phyloP scores from a whole-genome alignment of 2,113 vertebrate species.

The Tichodroma muraria region DNA sequence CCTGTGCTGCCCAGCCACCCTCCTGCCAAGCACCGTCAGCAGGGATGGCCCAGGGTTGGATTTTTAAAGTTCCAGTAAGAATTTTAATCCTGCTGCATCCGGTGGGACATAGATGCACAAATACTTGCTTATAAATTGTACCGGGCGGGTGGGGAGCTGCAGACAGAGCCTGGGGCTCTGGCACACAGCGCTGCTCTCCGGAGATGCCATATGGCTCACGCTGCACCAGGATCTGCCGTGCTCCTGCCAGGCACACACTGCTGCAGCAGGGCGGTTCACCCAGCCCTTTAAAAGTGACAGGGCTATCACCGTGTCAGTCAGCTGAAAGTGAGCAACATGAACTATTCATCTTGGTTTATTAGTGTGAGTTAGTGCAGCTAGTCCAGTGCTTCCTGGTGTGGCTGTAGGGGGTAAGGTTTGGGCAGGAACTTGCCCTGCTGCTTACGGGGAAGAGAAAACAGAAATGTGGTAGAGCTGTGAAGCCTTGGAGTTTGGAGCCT shows the following conservation, averaged over 20 bases:
- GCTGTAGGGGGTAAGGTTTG: not conserved
- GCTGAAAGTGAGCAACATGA: not conserved
- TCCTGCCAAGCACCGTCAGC: not conserved
- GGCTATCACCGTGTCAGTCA: not conserved
- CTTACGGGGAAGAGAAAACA: not conserved
- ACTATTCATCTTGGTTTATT: not conserved
- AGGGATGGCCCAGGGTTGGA: not conserved
- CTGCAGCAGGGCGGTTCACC: not conserved
- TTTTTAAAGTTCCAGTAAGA: not conserved
- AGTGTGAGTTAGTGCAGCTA: not conserved
- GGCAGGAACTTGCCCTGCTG: not conserved
- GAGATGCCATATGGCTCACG: not conserved
- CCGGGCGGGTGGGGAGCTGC: not conserved
- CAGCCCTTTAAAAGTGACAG: not conserved
- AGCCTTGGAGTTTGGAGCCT: not conserved
- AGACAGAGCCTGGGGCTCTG: not conserved
- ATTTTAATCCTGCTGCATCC: not conserved
- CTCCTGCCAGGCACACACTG: not conserved
- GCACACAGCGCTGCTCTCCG: accelerated
- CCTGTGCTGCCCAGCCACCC: not conserved
- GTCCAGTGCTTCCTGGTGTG: not conserved
- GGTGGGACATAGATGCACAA: not conserved
- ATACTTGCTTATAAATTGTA: not conserved
- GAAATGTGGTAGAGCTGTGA: not conserved
- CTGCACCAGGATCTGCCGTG: not conserved